Base-by-base conservation (phyloP, 2,888 invertebrate genomes). In the Druceiella hillmani region DNA sequence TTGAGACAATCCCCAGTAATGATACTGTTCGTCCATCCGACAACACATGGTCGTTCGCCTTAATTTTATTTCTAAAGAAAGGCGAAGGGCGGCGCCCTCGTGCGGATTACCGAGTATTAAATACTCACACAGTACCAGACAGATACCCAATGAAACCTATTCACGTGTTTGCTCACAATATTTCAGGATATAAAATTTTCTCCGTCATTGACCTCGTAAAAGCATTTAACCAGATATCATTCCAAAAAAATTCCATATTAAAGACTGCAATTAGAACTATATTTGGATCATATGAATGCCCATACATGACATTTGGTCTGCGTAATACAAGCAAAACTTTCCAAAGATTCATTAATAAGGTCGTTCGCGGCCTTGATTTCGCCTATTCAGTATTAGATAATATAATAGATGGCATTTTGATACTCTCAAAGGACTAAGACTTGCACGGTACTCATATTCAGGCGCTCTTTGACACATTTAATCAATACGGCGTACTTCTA, bases 161-260 rank as follows among this genome's bases (percentile, higher is more conserved):
- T 3, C 50, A 57, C 10, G n/a, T n/a, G n/a, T n/a, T n/a, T n/a
- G n/a, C 54, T 0, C 47, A 52, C 7, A 40, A 36, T 4, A 41
- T 61, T 0, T 17, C 38, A 9, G 54, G 52, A 5, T 52, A 50
- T 15, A 46, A 22, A n/a, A 35, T 54, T 4, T 58, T 56, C 35
- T 50, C 50, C 1, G 55, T 45, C 1, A 34, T 61, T 2, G 59
- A 61, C 45, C 46, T 64, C 3, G 49, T 50, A 0, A 47, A 51
- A 25, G 59, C 59, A 0, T 69, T 55, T 40, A 48, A 59, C 34
- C 59, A 63, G 31, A 59, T 68, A 3, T 60, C 58, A 3, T 52
- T 61, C 3, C 34, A 39, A 3, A 24, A 38, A 3, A 54, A 50
- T 3, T 59, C 64, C 39, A 52, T 63, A 2, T 43, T 14, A 1